Evolutionary conservation across 2,888 invertebrate species (phyloP).

Genomic region (Dendrolimus houi): DNA sequence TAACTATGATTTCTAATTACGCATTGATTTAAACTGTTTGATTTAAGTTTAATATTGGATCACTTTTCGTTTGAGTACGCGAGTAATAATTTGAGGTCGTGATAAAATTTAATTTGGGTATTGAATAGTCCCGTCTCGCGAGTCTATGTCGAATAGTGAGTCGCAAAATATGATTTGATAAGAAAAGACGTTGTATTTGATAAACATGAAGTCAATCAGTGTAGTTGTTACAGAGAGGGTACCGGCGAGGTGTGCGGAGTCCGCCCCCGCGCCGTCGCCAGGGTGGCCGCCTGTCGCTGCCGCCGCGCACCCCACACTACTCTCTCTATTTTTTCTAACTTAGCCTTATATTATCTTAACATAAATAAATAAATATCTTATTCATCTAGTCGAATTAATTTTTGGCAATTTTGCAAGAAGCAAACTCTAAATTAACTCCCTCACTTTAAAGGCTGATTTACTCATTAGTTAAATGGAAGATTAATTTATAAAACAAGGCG

Average conservation of each 20-base stretch:
- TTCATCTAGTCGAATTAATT: no score
- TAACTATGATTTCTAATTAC: slow-evolving; percentile 21
- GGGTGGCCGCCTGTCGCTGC: slow-evolving; percentile 49
- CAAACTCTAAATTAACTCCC: no score
- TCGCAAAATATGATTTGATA: background rate
- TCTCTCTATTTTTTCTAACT: slow-evolving; percentile 10
- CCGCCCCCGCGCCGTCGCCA: slow-evolving; percentile 47
- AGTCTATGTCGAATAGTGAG: background rate
- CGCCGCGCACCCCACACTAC: slow-evolving; percentile 34
- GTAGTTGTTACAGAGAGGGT: slow-evolving; percentile 16
- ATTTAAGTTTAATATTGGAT: background rate
- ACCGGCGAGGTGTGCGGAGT: slow-evolving; percentile 27
- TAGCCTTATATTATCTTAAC: background rate
- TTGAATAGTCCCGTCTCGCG: background rate
- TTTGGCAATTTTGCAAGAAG: no score
- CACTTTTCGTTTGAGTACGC: background rate
- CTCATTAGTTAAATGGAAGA: no score
- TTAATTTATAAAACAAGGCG: no score
- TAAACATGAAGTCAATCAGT: slow-evolving; percentile 12
- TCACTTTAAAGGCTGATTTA: no score
- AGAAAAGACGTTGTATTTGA: slow-evolving; percentile 14
- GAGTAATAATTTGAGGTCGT: no score
- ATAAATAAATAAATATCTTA: background rate
- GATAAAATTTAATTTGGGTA: no score
- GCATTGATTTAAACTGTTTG: slow-evolving; percentile 22